These are phyloP conservation scores for Eubasilissa regina DNA, from an alignment of 1,140 invertebrate genomes.

Conservation along the genomic window DNA sequence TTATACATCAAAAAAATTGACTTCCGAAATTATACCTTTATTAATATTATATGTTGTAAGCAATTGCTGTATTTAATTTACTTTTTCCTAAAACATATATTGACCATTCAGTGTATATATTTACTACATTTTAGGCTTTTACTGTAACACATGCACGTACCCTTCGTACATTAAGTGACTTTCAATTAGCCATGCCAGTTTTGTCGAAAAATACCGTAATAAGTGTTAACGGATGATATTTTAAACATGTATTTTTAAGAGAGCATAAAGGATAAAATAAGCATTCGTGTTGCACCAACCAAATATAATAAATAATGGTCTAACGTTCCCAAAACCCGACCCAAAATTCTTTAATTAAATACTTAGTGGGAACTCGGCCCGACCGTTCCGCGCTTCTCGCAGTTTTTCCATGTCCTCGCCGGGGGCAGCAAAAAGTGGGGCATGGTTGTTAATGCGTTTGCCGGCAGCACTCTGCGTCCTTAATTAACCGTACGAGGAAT, in stretches of 20 bases:
- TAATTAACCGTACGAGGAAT: no score
- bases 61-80: no score
- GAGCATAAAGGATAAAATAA: not conserved
- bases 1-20: no score
- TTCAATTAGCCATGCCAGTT: no score
- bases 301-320: not conserved
- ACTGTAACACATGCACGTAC: no score
- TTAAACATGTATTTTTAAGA: not conserved
- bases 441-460: conserved; percentile 2
- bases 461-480: no score
- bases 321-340: not conserved
- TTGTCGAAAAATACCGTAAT: not conserved
- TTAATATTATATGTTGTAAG: no score
- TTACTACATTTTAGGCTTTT: no score
- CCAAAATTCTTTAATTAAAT: conserved; percentile 12
- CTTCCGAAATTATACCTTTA: no score
- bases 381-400: not conserved
- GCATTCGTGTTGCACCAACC: not conserved
- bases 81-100: no score
- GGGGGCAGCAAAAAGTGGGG: not conserved
- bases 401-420: conserved; percentile 5
- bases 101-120: no score
- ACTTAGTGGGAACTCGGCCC: not conserved
- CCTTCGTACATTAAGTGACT: no score
- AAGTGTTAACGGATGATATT: not conserved